Evolutionary conservation across 2,888 invertebrate genomes (phyloP), one percentile per base, ranked within the genome.

Genomic region (Agrotis exclamationis): DNA sequence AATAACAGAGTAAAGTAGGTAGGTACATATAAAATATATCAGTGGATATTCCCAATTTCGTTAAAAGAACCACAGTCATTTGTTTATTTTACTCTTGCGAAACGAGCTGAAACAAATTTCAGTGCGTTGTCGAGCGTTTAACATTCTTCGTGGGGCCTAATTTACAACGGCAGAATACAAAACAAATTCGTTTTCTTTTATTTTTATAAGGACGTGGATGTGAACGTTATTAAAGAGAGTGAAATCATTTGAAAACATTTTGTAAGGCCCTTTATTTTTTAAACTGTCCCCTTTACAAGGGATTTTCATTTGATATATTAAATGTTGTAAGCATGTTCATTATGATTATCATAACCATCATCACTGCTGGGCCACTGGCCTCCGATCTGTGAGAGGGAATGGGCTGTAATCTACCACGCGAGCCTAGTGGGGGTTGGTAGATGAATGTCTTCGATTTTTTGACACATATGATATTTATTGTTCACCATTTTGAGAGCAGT

Each of bases 31-130:
- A 80, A 83, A 75, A 54, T 76, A 79, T 68, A 81, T 83, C 64
- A 83, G 76, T 76, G 78, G 80, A 82, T 87, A 88, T 90, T 88
- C 90, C 85, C 90, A 90, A 92, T 92, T 92, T 91, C 87, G 86
- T 87, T 85, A 88, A 89, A 89, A 87, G 86, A 91, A 92, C 94
- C 94, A 90, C 94, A 93, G 89, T 87, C 90, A 93, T 94, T 94
- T 93, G 90, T 94, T 93, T 89, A 82, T 83, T 82, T 83, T 79
- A 80, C 80, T 79, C 76, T 58, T 70, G 74, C 83, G 72, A 89
- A 92, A 93, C 91, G 89, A 92, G 91, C 89, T 89, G 79, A 85
- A 93, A 91, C 92, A 87, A 92, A 92, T 92, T 92, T 91, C 86
- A 85, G 84, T 86, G 85, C 87, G 88, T 87, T 84, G 86, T 77